Evolutionary conservation across 2,113 vertebrate genomes (phyloP).

Genomic region (Menura novaehollandiae): DNA sequence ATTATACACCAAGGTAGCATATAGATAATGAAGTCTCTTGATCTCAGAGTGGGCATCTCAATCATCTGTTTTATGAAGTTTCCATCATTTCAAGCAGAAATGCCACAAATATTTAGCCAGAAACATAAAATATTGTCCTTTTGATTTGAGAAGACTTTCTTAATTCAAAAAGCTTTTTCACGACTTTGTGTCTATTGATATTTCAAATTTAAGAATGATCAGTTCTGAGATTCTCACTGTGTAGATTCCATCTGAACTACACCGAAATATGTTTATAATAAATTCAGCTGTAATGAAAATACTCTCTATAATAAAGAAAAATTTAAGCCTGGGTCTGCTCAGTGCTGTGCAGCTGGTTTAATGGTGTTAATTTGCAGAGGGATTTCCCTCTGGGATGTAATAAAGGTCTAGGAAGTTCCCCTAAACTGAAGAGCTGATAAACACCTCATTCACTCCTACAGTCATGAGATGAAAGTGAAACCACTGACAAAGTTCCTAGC

Average conservation of each 20-base stretch:
- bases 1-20: not conserved
- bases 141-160: not conserved
- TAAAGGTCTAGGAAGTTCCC: not conserved
- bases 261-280: not conserved
- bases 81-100: not conserved
- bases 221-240: not conserved
- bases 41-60: not conserved
- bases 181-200: not conserved
- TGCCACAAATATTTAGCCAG: not conserved
- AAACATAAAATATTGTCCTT: not conserved
- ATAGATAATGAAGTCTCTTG: not conserved
- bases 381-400: not conserved
- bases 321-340: not conserved
- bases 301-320: not conserved
- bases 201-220: not conserved
- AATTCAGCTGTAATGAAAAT: not conserved
- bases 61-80: not conserved
- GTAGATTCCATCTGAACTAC: not conserved
- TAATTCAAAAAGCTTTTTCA: not conserved
- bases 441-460: not conserved
- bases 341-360: not conserved
- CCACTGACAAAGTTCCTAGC: not conserved
- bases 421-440: not conserved
- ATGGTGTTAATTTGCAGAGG: not conserved
- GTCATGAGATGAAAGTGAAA: not conserved